Evolutionary conservation across 2,113 vertebrate genomes (phyloP), one percentile per base, ranked within the genome.

Genomic region (Toxotes jaculatrix): DNA sequence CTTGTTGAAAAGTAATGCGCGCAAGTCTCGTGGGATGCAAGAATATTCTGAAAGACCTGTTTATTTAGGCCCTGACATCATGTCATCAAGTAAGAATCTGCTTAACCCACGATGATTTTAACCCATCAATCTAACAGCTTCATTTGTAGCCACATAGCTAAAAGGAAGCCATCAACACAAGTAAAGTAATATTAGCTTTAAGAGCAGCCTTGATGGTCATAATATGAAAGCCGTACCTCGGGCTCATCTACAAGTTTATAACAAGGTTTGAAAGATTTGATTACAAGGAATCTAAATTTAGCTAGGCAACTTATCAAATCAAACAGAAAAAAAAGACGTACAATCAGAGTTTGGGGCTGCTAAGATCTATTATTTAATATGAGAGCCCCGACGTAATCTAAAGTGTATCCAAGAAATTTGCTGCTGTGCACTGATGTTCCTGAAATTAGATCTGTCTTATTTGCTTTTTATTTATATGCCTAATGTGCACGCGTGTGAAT

Each of bases 321-420:
- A 92, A 85, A 92, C 56, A 38, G 57, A 38, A 70, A 40, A 68
- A 40, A 82, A 82, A 89, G 80, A 92, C 80, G 84, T 87, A 77
- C 79, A 80, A 92, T 93, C 84, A 89, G 79, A 84, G 85, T 86
- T 92, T 74, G 74, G 75, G 83, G 77, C 78, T 79, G 84, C 73
- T 79, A 84, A 83, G 84, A 82, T 88, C 83, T 85, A 70, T 93
- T 89, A 94, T 94, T 92, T 89, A 92, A 94, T 94, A 91, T 93
- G 60, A 87, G 72, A 86, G 77, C 53, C 85, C 68, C 62, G 66
- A 85, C 56, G 40, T 87, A 82, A 90, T 90, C 83, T 86, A 88
- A 88, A 91, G 70, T 79, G 89, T 87, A 78, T 74, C 80, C 74
- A 86, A 86, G 86, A 92, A 89, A 90, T 88, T 65, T 85, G 76